These are phyloP conservation scores for Myrmophylax atrothorax DNA, from an alignment of 2,113 vertebrate genomes.

Conservation along the genomic window DNA sequence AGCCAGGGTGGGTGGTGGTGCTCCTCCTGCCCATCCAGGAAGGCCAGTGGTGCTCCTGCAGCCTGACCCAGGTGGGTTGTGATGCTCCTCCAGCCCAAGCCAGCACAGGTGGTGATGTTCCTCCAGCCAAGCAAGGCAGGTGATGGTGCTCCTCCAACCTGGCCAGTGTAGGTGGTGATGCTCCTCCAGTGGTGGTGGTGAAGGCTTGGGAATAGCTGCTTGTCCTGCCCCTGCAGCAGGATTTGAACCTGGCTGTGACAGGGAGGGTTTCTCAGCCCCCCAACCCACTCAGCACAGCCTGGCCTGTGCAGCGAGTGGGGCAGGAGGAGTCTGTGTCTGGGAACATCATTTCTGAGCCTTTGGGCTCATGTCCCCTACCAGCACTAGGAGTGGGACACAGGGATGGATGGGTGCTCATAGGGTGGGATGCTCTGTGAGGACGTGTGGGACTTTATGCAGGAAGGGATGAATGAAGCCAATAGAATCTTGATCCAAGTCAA, in stretches of 20 bases:
- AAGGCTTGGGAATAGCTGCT: neutral
- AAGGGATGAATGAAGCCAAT: rapidly evolving
- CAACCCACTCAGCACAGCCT: neutral
- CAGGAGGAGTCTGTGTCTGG: neutral
- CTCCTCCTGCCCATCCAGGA: neutral
- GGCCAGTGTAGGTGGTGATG: too few relatives aligned
- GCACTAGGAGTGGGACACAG: neutral
- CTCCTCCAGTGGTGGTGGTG: neutral
- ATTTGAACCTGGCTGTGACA: neutral
- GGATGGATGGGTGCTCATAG: neutral
- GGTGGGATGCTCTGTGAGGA: neutral
- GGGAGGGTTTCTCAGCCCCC: neutral
- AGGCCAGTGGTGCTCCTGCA: neutral
- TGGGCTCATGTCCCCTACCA: neutral
- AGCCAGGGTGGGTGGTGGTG: neutral
- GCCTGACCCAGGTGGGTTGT: rapidly evolving
- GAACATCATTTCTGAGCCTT: neutral
- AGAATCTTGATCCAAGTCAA: neutral
- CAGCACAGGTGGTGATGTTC: neutral
- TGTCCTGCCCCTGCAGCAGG: neutral
- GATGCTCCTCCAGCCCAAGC: neutral
- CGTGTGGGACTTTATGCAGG: rapidly evolving
- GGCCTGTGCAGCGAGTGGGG: neutral
- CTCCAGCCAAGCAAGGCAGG: neutral
- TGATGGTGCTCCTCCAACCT: neutral